phyloP scores from a whole-genome alignment of 2,888 invertebrate species.

The Agrenia bidenticulata region DNA sequence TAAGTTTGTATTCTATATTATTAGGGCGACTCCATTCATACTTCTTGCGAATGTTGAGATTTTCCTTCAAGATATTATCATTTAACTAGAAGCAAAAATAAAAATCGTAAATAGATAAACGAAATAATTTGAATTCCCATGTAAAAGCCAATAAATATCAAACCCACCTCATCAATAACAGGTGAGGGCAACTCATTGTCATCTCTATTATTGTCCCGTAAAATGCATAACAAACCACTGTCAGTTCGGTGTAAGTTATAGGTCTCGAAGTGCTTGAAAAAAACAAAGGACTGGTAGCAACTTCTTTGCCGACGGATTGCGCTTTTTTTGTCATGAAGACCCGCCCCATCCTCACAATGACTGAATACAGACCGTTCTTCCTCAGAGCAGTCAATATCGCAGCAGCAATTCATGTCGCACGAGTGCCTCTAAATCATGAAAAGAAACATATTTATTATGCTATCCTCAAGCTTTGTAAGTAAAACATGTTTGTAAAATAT shows the following conservation, averaged over 20 bases:
- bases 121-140: too few species aligned
- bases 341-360: conserved; percentile 59
- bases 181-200: conserved; percentile 55
- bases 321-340: conserved; percentile 23
- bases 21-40: conserved; percentile 31
- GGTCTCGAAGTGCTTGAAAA: conserved; percentile 61
- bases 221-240: conserved; percentile 64
- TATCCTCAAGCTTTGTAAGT: conserved; percentile 4
- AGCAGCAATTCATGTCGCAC: conserved; percentile 84
- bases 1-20: background rate
- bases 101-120: too few species aligned
- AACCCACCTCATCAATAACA: conserved; percentile 36
- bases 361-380: conserved; percentile 65
- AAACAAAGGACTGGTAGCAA: conserved; percentile 61
- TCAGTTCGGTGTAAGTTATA: conserved; percentile 55
- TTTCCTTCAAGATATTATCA: conserved; percentile 12
- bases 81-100: background rate
- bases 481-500: conserved; percentile 35
- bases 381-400: conserved; percentile 71
- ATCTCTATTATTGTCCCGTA: conserved; percentile 62
- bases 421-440: conserved; percentile 46
- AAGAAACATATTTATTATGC: conserved; percentile 3
- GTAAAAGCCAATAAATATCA: too few species aligned
- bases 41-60: conserved; percentile 29
- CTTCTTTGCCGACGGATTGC: conserved; percentile 53